A percentile compares a stretch with the other conserved stretches of the same genome.
Evolutionary conservation across 2,888 invertebrate species (phyloP).

Genomic region (Escarpia spicata): DNA sequence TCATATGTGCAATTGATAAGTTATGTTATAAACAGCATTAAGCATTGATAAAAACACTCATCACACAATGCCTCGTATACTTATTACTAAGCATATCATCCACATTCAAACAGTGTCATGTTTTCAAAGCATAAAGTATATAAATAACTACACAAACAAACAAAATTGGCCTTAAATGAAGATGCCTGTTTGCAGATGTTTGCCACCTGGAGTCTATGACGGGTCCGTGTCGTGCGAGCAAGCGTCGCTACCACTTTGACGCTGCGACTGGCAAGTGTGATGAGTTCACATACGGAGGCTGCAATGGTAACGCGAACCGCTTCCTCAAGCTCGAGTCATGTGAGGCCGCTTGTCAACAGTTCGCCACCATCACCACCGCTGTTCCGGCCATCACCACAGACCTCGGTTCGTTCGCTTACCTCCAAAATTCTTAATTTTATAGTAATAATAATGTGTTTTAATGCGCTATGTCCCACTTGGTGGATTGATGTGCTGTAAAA

Average conservation of each 20-base stretch:
- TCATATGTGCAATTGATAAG: too few relatives aligned
- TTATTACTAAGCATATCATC: too few relatives aligned
- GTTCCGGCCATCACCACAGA: background rate
- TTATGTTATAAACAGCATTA: too few relatives aligned
- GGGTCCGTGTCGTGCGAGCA: conserved; percentile 48
- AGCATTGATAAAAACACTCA: too few relatives aligned
- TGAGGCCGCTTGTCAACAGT: conserved; percentile 71
- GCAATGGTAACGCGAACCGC: conserved; percentile 36
- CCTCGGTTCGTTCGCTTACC: background rate
- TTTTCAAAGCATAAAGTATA: too few relatives aligned
- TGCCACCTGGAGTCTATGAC: conserved; percentile 32
- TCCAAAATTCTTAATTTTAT: too few relatives aligned
- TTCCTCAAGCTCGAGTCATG: conserved; percentile 72
- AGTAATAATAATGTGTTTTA: too few relatives aligned
- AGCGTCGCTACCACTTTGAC: conserved; percentile 69
- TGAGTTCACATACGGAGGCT: conserved; percentile 33
- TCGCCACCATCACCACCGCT: background rate
- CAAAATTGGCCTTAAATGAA: background rate
- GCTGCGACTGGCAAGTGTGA: conserved; percentile 61
- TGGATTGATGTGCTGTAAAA: too few relatives aligned
- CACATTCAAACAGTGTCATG: too few relatives aligned
- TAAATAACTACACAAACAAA: background rate
- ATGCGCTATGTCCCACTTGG: too few relatives aligned
- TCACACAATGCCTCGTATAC: too few relatives aligned
- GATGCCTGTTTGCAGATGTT: conserved; percentile 17